Base-by-base conservation (phyloP, 1,140 invertebrate species). In the Cyclina sinensis region DNA sequence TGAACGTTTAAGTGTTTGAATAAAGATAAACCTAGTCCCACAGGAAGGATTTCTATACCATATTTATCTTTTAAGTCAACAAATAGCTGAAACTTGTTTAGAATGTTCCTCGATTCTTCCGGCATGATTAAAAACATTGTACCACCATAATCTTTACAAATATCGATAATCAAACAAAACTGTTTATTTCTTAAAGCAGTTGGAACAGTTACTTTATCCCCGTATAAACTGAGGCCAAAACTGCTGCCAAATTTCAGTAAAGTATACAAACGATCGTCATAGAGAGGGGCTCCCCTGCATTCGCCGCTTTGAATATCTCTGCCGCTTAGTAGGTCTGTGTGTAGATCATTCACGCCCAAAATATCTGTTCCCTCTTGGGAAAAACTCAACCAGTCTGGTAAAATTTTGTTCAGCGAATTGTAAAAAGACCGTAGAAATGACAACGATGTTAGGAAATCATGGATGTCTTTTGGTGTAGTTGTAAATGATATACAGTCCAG, bases 121-220 rank as follows among this genome's bases (percentile, higher is more conserved):
- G 84, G 84, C 18, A 86, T 51, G 27, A 86, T 78, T 24, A 86
- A 30, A 39, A 86, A 86, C 4, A 78, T 16, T 24, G 84, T 43
- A 7, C 73, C 73, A 48, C 70, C 84, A 16, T 54, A 65, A 65
- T 76, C 73, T 78, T 86, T 48, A 59, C 84, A 86, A 46, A 86
- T 86, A 30, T 86, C 84, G 43, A 86, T 24, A 5, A 86, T 62
- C n/a, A 86, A 24, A 37, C 84, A 86, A 68, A 59, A 86, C n/a
- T 62, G 37, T 1, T 46, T 4, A 32, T 43, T 43, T 27, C 2
- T 24, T 27, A 78, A 12, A 21, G 24, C 9, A 27, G 27, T 59
- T 14, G 73, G 73, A 14, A 86, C 9, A 0, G 21, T 16, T 24
- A 76, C 27, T 30, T 76, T 21, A 32, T 86, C 16, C 27, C 84